A percentile compares a stretch with the other conserved stretches of the same genome.
Evolutionary conservation across 2,797 vertebrate genomes (phyloP).

Genomic region (Semotilus atromaculatus): DNA sequence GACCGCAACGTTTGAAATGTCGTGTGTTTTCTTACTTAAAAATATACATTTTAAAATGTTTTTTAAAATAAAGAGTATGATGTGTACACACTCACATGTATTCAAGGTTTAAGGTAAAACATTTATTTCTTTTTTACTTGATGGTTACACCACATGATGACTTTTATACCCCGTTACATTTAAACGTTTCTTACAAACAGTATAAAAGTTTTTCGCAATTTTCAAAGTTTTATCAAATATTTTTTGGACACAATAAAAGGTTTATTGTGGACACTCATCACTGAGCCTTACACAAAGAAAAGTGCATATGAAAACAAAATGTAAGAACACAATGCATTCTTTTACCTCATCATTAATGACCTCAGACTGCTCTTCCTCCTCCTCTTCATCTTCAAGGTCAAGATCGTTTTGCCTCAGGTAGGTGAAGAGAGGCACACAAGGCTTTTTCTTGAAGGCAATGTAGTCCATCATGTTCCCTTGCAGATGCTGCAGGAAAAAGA

Average conservation of each 20-base stretch:
- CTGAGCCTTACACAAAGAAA: neutral
- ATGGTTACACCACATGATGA: neutral
- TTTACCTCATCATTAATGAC: constrained; percentile 99
- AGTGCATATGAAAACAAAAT: neutral
- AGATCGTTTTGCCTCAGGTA: constrained; percentile 96
- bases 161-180: neutral
- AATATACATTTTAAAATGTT: neutral
- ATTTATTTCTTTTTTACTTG: neutral
- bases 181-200: neutral
- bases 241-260: neutral
- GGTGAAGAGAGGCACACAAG: constrained; percentile 90
- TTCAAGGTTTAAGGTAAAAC: neutral
- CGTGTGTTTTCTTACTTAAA: neutral
- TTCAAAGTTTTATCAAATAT: neutral
- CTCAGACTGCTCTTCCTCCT: constrained; percentile 96
- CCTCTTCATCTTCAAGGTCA: constrained; percentile 95
- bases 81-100: neutral
- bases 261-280: neutral
- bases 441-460: constrained; percentile 95
- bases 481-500: constrained; percentile 97
- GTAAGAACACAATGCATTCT: neutral
- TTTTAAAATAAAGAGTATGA: neutral
- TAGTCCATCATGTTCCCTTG: constrained; percentile 99
- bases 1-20: neutral
- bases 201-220: neutral